phyloP scores from a whole-genome alignment of 2,888 invertebrate genomes.

The Ormyrus rosae region DNA sequence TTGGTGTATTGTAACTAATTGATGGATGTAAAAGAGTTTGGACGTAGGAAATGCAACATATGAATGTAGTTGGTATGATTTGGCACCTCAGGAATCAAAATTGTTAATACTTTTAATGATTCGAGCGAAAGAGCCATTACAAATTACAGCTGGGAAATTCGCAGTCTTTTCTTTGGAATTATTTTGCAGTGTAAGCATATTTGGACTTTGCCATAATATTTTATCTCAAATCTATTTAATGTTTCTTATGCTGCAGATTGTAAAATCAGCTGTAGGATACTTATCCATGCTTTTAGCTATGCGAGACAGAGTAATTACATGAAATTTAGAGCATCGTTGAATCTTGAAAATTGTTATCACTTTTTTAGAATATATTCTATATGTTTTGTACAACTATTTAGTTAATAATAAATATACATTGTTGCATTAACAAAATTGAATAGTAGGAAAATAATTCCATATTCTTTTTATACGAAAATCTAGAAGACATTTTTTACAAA shows the following conservation, averaged over 20 bases:
- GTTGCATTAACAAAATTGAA: too few species aligned
- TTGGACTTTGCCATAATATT: too few species aligned
- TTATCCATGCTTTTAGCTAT: slow-evolving; percentile 17
- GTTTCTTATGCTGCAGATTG: background rate
- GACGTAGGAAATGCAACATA: slow-evolving; percentile 60
- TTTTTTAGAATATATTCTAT: too few species aligned
- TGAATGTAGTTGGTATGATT: slow-evolving; percentile 62
- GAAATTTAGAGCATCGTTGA: background rate
- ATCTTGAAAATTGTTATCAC: too few species aligned
- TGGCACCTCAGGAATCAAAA: slow-evolving; percentile 53
- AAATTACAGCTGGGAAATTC: slow-evolving; percentile 66
- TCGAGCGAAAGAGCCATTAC: slow-evolving; percentile 60
- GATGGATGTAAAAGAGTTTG: slow-evolving; percentile 57
- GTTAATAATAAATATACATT: too few species aligned
- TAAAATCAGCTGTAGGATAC: slow-evolving; percentile 7
- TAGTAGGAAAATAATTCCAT: too few species aligned
- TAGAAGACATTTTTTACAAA: too few species aligned
- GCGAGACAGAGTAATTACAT: background rate
- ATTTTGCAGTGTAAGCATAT: slow-evolving; percentile 59
- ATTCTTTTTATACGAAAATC: too few species aligned
- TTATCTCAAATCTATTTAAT: background rate
- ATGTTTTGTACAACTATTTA: too few species aligned
- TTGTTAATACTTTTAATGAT: slow-evolving; percentile 60
- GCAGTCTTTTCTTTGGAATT: slow-evolving; percentile 62
- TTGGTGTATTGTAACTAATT: background rate